A percentile compares a stretch with the other conserved stretches of the same genome.
phyloP scores from a whole-genome alignment of 2,888 invertebrate species.

The Morpho helenor region DNA sequence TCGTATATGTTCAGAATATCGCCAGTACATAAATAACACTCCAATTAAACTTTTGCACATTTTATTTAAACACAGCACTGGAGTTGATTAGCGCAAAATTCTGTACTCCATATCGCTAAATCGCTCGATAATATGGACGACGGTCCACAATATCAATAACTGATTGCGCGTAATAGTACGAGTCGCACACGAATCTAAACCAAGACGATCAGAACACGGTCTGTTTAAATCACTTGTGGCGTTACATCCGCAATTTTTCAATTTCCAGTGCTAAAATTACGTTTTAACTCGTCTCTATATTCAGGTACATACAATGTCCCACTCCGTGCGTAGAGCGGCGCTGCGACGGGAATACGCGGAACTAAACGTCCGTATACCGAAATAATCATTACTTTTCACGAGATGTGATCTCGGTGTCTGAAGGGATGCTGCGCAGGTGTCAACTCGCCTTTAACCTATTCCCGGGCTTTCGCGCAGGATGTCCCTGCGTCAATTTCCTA shows the following conservation, averaged over 20 bases:
- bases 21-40: conserved; percentile 52
- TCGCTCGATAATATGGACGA: conserved; percentile 46
- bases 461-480: conserved; percentile 75
- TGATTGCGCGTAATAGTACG: conserved; percentile 1
- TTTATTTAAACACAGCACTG: conserved; percentile 24
- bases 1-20: conserved; percentile 38
- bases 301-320: conserved; percentile 57
- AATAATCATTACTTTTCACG: conserved; percentile 80
- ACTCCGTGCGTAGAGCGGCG: conserved; percentile 54
- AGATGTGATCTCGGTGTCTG: conserved; percentile 73
- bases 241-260: conserved; percentile 50
- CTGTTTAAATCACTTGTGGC: conserved; percentile 27
- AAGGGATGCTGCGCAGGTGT: conserved; percentile 70
- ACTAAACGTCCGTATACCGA: conserved; percentile 70
- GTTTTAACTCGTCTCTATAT: conserved; percentile 59
- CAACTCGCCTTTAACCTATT: conserved; percentile 53
- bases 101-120: conserved; percentile 41
- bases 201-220: conserved; percentile 7
- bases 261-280: conserved; percentile 59
- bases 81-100: conserved; percentile 15
- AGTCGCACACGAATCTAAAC: conserved; percentile 4
- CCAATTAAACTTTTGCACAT: conserved; percentile 31
- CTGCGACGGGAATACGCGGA: conserved; percentile 66
- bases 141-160: conserved; percentile 13
- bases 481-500: conserved; percentile 57